Evolutionary conservation across 2,888 invertebrate species (phyloP).

Genomic region (Aphodius sticticus): DNA sequence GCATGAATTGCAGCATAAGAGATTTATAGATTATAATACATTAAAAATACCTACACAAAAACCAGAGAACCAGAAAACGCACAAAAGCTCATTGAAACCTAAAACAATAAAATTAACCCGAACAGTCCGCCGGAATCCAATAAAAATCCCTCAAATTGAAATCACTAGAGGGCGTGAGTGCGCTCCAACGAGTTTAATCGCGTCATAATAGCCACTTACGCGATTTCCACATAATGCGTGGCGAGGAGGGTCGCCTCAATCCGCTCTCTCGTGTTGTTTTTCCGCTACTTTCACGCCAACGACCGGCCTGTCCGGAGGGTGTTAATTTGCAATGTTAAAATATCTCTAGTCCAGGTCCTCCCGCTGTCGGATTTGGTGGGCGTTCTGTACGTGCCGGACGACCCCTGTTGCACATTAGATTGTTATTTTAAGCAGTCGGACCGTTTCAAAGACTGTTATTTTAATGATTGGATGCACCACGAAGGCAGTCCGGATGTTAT

Average conservation of each 20-base stretch:
- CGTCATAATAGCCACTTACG: conserved; percentile 23
- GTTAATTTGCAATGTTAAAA: conserved; percentile 26
- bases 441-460: conserved; percentile 10
- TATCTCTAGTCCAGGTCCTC: neutral
- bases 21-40: too few relatives aligned
- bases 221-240: conserved; percentile 8
- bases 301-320: conserved; percentile 7
- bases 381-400: conserved; percentile 17
- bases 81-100: neutral
- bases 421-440: conserved; percentile 24
- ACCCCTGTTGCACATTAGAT: conserved; percentile 28
- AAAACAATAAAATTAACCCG: neutral
- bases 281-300: conserved; percentile 25
- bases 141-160: conserved; percentile 4
- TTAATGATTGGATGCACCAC: conserved; percentile 26
- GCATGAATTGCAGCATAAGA: too few relatives aligned
- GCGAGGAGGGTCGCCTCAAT: conserved; percentile 16
- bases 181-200: conserved; percentile 12
- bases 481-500: conserved; percentile 6
- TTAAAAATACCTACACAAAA: too few relatives aligned
- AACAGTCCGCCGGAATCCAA: neutral
- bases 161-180: neutral
- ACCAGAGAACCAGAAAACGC: neutral
- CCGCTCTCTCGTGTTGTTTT: conserved; percentile 16
- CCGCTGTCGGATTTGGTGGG: neutral